A percentile compares a stretch with the other conserved stretches of the same genome.
phyloP scores from a whole-genome alignment of 2,113 vertebrate species.

The Phoxinus phoxinus region DNA sequence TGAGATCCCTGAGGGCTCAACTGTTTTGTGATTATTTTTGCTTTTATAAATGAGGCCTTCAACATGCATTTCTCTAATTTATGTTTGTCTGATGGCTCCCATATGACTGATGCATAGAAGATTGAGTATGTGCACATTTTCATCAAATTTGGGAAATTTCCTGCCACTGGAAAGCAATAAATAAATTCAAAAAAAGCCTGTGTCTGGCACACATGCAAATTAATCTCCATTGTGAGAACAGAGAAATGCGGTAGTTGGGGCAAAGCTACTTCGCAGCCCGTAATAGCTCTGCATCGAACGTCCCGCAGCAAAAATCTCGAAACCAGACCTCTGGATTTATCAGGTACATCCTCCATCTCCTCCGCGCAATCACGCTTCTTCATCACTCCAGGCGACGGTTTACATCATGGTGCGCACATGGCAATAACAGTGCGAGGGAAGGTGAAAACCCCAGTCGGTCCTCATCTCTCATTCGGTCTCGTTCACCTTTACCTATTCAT shows the following conservation, averaged over 20 bases:
- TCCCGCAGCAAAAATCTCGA: slow-evolving; percentile 32
- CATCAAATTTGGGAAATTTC: slow-evolving; percentile 77
- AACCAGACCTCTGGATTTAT: slow-evolving; percentile 35
- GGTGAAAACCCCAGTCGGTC: slow-evolving; percentile 29
- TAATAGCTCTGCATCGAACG: slow-evolving; percentile 38
- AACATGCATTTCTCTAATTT: slow-evolving; percentile 77
- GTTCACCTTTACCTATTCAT: slow-evolving; percentile 28
- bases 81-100: slow-evolving; percentile 73
- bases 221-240: slow-evolving; percentile 55
- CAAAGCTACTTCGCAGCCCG: slow-evolving; percentile 54
- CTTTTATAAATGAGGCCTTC: slow-evolving; percentile 79
- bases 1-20: slow-evolving; percentile 70
- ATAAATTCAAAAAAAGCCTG: slow-evolving; percentile 66
- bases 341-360: slow-evolving; percentile 11
- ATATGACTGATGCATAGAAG: slow-evolving; percentile 72
- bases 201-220: slow-evolving; percentile 59
- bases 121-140: slow-evolving; percentile 69
- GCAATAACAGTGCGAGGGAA: slow-evolving; percentile 20
- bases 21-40: slow-evolving; percentile 71
- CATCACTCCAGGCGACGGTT: slow-evolving; percentile 34
- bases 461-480: slow-evolving; percentile 11
- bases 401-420: background rate
- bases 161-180: slow-evolving; percentile 68
- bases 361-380: slow-evolving; percentile 15
- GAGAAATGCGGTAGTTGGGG: slow-evolving; percentile 58